These are phyloP conservation scores for Aleiodes sp. DNA, from an alignment of 1,140 invertebrate species.

Conservation along the genomic window DNA sequence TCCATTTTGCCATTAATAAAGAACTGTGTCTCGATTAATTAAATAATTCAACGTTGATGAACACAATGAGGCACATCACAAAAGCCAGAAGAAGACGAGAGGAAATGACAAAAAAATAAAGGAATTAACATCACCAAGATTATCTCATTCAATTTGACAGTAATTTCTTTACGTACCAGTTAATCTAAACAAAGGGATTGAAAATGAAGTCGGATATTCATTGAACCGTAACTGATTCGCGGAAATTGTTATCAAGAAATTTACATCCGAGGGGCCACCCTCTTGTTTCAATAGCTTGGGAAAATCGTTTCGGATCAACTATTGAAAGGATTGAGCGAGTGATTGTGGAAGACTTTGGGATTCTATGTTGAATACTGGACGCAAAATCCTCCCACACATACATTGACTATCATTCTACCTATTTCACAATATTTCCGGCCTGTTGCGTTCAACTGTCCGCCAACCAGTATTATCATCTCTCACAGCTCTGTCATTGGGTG, in stretches of 20 bases:
- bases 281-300: background rate
- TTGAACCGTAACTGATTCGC: conserved; percentile 3
- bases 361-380: background rate
- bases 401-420: conserved; percentile 43
- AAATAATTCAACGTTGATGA: too few relatives aligned
- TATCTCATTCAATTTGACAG: background rate
- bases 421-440: conserved; percentile 46
- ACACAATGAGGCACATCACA: too few relatives aligned
- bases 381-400: too few relatives aligned
- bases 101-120: background rate
- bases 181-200: conserved; percentile 18
- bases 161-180: conserved; percentile 14
- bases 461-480: conserved; percentile 37
- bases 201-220: conserved; percentile 22
- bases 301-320: background rate
- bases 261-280: background rate
- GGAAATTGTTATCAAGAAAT: conserved; percentile 19
- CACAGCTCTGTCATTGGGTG: background rate
- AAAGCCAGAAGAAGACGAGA: too few relatives aligned
- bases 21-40: too few relatives aligned
- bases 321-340: background rate
- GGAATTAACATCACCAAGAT: background rate
- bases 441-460: conserved; percentile 38
- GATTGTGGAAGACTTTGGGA: background rate
- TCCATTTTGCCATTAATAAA: too few relatives aligned